Base-by-base conservation (phyloP, 1,140 invertebrate species). In the Liolophura sinensis region DNA sequence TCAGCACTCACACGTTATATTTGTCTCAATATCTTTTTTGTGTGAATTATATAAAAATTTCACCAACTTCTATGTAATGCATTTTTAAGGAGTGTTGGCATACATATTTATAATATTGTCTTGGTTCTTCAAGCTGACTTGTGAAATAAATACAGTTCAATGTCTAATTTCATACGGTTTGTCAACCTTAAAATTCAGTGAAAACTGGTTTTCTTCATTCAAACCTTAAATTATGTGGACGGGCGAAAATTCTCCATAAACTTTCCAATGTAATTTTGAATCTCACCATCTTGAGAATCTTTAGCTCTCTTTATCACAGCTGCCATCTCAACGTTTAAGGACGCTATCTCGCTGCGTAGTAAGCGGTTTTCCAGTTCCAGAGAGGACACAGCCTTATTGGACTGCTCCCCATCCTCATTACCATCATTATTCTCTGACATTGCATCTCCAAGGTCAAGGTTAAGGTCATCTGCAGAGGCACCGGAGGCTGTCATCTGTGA, bases 301-400 rank as follows among this genome's bases (percentile, higher is more conserved):
- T 87, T 87, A 20, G 85, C 82, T 69, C 88, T 78, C 61, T 85
- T 79, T 40, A 88, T 76, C 6, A 88, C 73, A 60, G 87, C 80
- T 18, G 86, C 81, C 73, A 89, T 82, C 78, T 89, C 88, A 73
- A 87, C 85, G 69, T 88, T 88, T 5, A 89, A 78, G 24, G 85
- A 87, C 47, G 85, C 78, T 14, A 89, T 82, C 80, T 90, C 89
- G 78, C 86, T 88, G 71, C 84, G 84, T 27, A 90, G 76, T 61
- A 88, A 69, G 59, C 78, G 75, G 65, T 86, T 87, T 71, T 87
- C 86, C 20, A 84, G 70, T 58, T 83, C 81, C 54, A 83, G 59
- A 20, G 81, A 77, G 15, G 74, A 77, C 49, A 68, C 48, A 16
- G 59, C 51, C 25, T 68, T n/a, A 5, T 3, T 16, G 54, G 57